Base-by-base conservation (phyloP, 2,888 invertebrate genomes). In the Heterodera filipjevi region DNA sequence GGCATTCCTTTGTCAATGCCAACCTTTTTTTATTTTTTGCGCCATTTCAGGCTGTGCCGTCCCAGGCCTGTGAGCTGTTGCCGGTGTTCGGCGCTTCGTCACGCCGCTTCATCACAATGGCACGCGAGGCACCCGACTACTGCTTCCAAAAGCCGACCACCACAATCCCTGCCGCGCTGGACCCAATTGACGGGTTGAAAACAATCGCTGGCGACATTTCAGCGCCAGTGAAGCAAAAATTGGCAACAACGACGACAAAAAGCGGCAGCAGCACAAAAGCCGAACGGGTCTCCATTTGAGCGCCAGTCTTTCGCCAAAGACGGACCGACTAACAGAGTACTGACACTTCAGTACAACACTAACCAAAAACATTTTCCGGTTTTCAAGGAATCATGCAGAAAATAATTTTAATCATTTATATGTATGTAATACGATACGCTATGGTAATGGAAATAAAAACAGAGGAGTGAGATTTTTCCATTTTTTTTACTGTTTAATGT, bases 11-110 rank as follows among this genome's bases (percentile, higher is more conserved):
- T 39, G 10, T 10, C 49, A 71, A 3, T 32, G 49, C 30, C 35
- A 33, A 33, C 5, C 68, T 5, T 19, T 68, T 68, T 68, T 46
- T 27, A 32, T 53, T 49, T 6, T 16, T 49, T 3, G 2, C 27
- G 1, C 8, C 22, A 6, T 74, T 74, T 49, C 5, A 74, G 96
- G 95, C 96, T 0, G 91, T 96, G 79, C 94, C 95, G 3, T 94
- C 95, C 90, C 97, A 98, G 91, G 98, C 99, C 1, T 96, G 95
- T 91, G 99, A 99, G 89, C 91, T 96, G 71, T 91, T 99, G 77
- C 99, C 99, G 0, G 94, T 99, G 82, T 99, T 96, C 92, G 98
- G 98, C 91, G 94, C 95, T 87, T 95, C 96, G 0, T 88, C 87
- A 3, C 81, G 85, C 16, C 82, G 88, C 22, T 75, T 75, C 66